These are phyloP conservation scores for Bradypodion ventrale DNA, from an alignment of 2,797 vertebrate genomes.

Conservation along the genomic window DNA sequence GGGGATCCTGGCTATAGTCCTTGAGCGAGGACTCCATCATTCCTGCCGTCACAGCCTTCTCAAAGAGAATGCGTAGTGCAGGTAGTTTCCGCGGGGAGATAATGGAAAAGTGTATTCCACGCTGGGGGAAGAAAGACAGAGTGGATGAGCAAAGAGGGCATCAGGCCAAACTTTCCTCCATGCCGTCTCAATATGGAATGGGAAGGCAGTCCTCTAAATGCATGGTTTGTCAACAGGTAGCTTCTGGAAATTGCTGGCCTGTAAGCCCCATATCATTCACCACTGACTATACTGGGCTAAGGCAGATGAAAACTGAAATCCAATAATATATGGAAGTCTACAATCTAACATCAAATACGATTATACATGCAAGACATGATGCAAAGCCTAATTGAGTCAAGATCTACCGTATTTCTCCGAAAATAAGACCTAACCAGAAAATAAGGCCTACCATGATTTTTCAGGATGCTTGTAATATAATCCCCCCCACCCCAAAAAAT, in stretches of 20 bases:
- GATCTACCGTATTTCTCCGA: too few relatives aligned
- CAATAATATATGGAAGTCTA: too few relatives aligned
- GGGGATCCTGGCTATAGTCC: constrained; percentile 89
- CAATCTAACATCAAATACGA: background rate
- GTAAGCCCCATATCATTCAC: too few relatives aligned
- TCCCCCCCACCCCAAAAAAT: too few relatives aligned
- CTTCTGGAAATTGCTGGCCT: too few relatives aligned
- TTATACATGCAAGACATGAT: background rate
- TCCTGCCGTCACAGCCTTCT: constrained; percentile 82
- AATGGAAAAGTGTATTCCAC: constrained; percentile 91
- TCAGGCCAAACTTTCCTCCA: background rate
- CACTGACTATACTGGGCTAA: too few relatives aligned
- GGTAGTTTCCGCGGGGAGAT: constrained; percentile 90
- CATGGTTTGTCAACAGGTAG: too few relatives aligned
- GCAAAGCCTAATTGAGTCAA: background rate
- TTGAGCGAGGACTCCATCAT: constrained; percentile 79
- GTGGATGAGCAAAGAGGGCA: background rate
- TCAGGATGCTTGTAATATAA: too few relatives aligned
- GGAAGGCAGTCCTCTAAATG: background rate
- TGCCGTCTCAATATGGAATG: background rate
- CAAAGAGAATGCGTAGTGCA: constrained; percentile 85
- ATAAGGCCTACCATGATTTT: too few relatives aligned
- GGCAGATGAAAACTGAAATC: too few relatives aligned
- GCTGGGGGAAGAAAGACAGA: constrained; percentile 66
- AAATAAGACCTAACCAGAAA: too few relatives aligned